Evolutionary conservation across 2,113 vertebrate genomes (phyloP), one percentile per base, ranked within the genome.

Genomic region (Shinisaurus crocodilurus): DNA sequence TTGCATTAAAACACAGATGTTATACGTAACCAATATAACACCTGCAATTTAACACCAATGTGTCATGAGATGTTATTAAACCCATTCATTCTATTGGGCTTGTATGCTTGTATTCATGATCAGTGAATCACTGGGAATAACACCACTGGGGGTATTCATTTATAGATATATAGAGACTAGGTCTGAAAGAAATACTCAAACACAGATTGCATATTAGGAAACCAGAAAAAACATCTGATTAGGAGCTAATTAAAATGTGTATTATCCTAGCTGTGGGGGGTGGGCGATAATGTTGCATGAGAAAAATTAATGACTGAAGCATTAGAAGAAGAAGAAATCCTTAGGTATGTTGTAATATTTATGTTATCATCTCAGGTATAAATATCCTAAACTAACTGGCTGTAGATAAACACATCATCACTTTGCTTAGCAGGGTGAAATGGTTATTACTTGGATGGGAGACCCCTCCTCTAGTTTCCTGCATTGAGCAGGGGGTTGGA

Each of bases 201-300:
- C 12, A 93, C 40, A n/a, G 2, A 50, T 27, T 85, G 84, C 88
- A 89, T 60, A 32, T 79, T 29, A 89, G 89, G 23, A 93, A 89
- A 75, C 72, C 80, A 86, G 92, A 86, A 29, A 3, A 93, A 89
- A 9, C 27, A 57, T 5, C 37, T 88, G 10, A 37, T 50, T 88
- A 88, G 82, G n/a, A 90, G 32, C 48, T 18, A 72, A 54, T n/a
- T 18, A 82, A 91, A 92, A 94, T 80, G 86, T 0, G 82, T 13
- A 43, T 89, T 87, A 84, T 90, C 54, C 3, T 0, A 10, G 2
- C 0, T 70, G 69, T 94, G 88, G 82, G 25, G n/a, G 70, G 85
- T 74, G 84, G 90, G 20, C 82, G 79, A 60, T 18, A 86, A 0
- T 69, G n/a, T 69, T 88, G 48, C 80, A 92, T 27, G 10, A n/a